A percentile compares a stretch with the other conserved stretches of the same genome.
These are phyloP conservation scores for Hassar affinis DNA, from an alignment of 2,113 vertebrate species.

Conservation along the genomic window DNA sequence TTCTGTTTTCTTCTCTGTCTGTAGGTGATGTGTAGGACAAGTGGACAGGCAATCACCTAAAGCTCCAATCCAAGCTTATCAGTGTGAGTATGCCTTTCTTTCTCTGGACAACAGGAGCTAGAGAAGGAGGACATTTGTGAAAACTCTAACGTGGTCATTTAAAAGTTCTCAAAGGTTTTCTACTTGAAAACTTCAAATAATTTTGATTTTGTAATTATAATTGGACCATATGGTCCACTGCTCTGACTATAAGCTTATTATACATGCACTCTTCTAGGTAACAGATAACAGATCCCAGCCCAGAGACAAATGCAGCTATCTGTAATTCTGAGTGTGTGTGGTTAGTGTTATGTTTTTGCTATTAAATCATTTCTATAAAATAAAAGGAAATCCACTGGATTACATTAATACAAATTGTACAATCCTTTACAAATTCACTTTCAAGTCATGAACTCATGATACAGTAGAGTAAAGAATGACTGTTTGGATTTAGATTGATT, in stretches of 20 bases:
- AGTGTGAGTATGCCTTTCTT: neutral
- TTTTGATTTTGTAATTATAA: neutral
- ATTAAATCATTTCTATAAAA: neutral
- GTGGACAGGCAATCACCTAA: neutral
- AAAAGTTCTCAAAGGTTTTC: neutral
- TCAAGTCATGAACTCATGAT: neutral
- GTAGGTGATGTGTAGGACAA: constrained; percentile 3
- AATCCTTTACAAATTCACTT: neutral
- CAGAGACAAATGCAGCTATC: neutral
- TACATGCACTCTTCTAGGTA: neutral
- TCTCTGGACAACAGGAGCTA: neutral
- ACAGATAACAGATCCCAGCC: neutral
- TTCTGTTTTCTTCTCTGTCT: neutral
- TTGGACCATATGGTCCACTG: neutral
- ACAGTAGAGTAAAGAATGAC: neutral
- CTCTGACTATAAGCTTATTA: neutral
- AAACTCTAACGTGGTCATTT: neutral
- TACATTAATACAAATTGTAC: neutral
- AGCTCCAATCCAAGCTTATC: neutral
- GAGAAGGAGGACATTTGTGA: neutral
- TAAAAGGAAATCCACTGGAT: neutral
- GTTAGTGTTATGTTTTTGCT: neutral
- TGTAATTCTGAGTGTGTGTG: neutral
- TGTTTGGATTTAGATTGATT: neutral
- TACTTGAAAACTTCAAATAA: neutral